Base-by-base conservation (phyloP, 2,113 vertebrate genomes). In the Pollachius pollachius region DNA sequence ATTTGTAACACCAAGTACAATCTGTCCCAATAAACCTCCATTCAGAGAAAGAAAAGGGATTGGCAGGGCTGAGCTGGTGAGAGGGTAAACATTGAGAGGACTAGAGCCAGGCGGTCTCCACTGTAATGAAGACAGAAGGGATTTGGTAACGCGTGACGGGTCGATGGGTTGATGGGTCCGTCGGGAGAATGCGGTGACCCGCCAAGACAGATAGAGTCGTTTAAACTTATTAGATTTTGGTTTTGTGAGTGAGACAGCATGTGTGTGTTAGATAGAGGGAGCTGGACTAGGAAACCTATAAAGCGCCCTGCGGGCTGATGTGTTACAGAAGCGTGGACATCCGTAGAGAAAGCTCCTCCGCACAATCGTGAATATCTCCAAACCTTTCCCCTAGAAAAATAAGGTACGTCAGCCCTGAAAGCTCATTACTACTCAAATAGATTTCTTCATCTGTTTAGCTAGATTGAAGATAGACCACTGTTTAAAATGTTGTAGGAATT, bases 311-410 rank as follows among this genome's bases (percentile, higher is more conserved):
- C 9, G 8, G 30, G 41, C 41, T 48, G 41, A 15, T 18, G 59
- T 27, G 48, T 72, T 68, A 75, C 75, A 92, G 90, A 21, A 74
- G 80, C 30, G 16, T 89, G 75, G 89, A 92, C 57, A 89, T 83
- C 19, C 78, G 71, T 59, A 85, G 82, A 80, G 92, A 91, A 65
- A 90, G 72, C 72, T 85, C 86, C 16, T 90, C 91, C 7, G 23
- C 59, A 13, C 77, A 90, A 72, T 82, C 70, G 62, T 80, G 68
- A 80, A 73, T 19, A 65, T 18, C 67, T 3, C 27, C 17, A 9
- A n/a, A 56, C 27, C 64, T 16, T 54, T n/a, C 65, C 41, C 70
- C 69, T 71, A 62, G 60, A 76, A 77, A 64, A 76, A 73, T n/a
- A 79, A 87, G 83, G 81, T 87, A 85, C 58, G 73, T 65, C 8